Base-by-base conservation (phyloP, 2,797 vertebrate species). In the Falco concolor region DNA sequence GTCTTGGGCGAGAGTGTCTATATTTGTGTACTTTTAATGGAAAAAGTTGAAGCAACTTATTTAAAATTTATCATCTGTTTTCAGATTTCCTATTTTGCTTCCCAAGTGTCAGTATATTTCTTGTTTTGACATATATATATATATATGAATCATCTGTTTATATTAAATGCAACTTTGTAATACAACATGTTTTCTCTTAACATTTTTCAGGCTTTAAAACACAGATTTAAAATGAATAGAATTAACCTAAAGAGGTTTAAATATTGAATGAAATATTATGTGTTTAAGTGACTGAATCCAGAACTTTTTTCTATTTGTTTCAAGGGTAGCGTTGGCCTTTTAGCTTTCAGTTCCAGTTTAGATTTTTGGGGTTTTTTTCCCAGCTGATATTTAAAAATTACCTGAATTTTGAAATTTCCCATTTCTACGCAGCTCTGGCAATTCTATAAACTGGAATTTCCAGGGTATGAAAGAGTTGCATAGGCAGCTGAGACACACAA, bases 401-500 rank as follows among this genome's bases (percentile, higher is more conserved):
- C 19, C 34, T 15, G 4, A 45, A 87, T 92, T 47, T 4, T 89
- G 42, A 87, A 61, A 70, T 76, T 74, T 82, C 12, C 22, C 0
- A 0, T 68, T 79, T 92, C 63, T 68, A 5, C 0, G 0, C 40
- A 83, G 10, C 15, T 80, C 72, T 87, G 32, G 36, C 16, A 61
- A 27, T 61, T 77, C 40, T 74, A 4, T 75, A 78, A 82, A n/a
- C 17, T 27, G 36, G 10, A 47, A 57, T 80, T 87, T 74, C 45
- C 47, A 49, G 36, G 21, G 2, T 52, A 10, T 19, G 19, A 68
- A 50, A 42, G 32, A 32, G 22, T 52, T 21, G 5, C 3, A 2
- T 0, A 63, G 40, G 25, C 70, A 69, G n/a, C 52, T 32, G 57
- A 70, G 64, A 54, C 0, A 0, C 30, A 15, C 1, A 1, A 15